Evolutionary conservation across 2,113 vertebrate species (phyloP), one percentile per base, ranked within the genome.

Genomic region (Elephas maximus): DNA sequence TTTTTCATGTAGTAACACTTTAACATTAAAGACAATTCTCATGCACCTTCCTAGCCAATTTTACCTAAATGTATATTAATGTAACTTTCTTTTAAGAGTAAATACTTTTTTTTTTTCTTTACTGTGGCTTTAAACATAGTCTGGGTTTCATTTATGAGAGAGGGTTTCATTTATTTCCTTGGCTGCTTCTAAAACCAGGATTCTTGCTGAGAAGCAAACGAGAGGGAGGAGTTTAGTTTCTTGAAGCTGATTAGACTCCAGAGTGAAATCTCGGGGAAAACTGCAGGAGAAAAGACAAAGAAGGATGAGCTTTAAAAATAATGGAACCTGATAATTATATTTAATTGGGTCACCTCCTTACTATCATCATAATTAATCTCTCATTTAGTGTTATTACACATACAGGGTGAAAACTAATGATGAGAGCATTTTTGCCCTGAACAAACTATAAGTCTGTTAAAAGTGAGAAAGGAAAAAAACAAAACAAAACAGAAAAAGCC

Each of bases 271-370:
- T 94, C 77, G 73, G 76, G 69, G 51, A 81, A 86, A 76, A 78
- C 71, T 78, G 79, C 7, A 78, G 41, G 80, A 51, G 48, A 69
- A 79, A 82, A 48, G 73, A 71, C 69, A 21, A 15, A 91, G 33
- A 90, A 60, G 44, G 57, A 79, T 85, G 33, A 94, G 62, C 48
- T 97, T 96, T 94, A 90, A 93, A 93, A 97, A 76, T 92, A 93
- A 83, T 62, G 23, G 51, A 57, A 91, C 86, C 89, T 96, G 78
- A 83, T 96, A 97, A 97, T 92, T 92, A 78, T n/a, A 88, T 95
- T 95, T 97, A 96, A 90, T 93, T 88, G 73, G 90, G 88, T 94
- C 91, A 96, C 53, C 14, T 97, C 65, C 51, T 82, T 37, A 67
- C 78, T 65, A 17, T 80, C 88, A 53, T 6, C 5, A 41, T 67